Evolutionary conservation across 2,888 invertebrate genomes (phyloP).

Genomic region (Athalia rosae): DNA sequence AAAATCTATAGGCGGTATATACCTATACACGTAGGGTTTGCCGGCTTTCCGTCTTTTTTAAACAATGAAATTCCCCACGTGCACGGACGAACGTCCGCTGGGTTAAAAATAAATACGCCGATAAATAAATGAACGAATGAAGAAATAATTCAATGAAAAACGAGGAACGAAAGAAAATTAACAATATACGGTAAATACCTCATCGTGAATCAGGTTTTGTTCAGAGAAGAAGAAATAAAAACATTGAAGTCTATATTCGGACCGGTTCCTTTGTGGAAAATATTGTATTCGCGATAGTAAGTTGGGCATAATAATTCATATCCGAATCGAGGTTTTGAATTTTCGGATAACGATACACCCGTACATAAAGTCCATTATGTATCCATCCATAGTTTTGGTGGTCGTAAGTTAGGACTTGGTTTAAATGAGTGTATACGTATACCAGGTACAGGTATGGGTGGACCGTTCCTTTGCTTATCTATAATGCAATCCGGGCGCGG

Average conservation of each 20-base stretch:
- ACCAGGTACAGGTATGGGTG: background rate
- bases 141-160: background rate
- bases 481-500: constrained; percentile 34
- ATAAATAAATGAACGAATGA: no score
- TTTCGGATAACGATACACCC: background rate
- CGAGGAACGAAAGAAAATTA: background rate
- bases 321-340: background rate
- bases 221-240: background rate
- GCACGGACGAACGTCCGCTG: background rate
- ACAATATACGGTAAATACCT: background rate
- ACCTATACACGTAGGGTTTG: background rate
- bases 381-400: constrained; percentile 1
- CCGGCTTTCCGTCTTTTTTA: background rate
- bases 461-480: constrained; percentile 31
- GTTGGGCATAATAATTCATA: no score
- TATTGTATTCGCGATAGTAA: background rate
- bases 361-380: background rate
- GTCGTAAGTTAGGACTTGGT: constrained; percentile 26
- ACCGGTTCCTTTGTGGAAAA: background rate
- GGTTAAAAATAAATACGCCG: background rate
- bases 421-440: constrained; percentile 27
- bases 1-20: background rate
- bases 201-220: background rate
- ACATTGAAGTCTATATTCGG: no score
- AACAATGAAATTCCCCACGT: no score